Percentiles rank a stretch among this genome's conserved stretches.
These are phyloP conservation scores for Phorcus lineatus DNA, from an alignment of 2,888 invertebrate genomes.

Conservation along the genomic window DNA sequence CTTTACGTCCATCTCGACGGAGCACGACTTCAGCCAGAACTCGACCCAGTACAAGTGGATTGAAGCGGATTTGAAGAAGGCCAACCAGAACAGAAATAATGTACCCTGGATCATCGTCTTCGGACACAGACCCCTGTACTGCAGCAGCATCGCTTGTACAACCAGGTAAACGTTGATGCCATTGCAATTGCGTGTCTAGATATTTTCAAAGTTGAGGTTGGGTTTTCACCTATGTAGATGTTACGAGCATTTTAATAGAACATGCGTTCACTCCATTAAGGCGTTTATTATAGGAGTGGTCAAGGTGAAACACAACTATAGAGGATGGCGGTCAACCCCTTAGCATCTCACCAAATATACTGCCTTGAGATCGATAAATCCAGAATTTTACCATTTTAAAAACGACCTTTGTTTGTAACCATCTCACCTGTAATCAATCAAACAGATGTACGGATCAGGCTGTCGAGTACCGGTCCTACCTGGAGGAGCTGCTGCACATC, in stretches of 20 bases:
- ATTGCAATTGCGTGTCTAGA: no score
- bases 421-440: not conserved
- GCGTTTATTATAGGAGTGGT: no score
- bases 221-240: no score
- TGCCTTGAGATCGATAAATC: no score
- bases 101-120: slow-evolving; percentile 40
- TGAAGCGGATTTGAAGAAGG: slow-evolving; percentile 32
- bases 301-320: no score
- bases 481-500: slow-evolving; percentile 36
- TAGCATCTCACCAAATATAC: no score
- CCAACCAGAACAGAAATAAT: slow-evolving; percentile 32
- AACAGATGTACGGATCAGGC: slow-evolving; percentile 27
- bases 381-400: no score
- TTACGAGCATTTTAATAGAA: no score
- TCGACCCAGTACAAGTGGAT: slow-evolving; percentile 34
- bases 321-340: no score
- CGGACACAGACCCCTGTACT: slow-evolving; percentile 39
- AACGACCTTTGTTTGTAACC: no score
- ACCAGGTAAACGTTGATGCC: not conserved
- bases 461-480: slow-evolving; percentile 18
- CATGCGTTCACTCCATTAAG: no score
- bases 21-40: slow-evolving; percentile 29
- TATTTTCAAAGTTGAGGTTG: no score
- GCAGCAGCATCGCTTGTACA: slow-evolving; percentile 27
- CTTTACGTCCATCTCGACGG: slow-evolving; percentile 33